These are phyloP conservation scores for Galeopterus variegatus DNA, from an alignment of 2,113 vertebrate species.

Conservation along the genomic window DNA sequence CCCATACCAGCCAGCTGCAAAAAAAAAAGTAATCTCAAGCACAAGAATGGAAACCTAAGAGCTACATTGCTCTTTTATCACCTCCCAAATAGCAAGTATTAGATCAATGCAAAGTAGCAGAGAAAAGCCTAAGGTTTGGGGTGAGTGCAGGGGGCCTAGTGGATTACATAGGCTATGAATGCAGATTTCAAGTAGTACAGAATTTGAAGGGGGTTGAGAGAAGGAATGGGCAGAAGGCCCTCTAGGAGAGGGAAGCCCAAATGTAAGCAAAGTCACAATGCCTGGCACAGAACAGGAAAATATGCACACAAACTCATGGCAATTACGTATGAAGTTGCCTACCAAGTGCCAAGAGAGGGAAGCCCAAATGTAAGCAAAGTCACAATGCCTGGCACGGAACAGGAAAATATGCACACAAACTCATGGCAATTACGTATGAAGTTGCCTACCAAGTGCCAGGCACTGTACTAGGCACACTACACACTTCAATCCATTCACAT, in stretches of 20 bases:
- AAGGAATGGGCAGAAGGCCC: background rate
- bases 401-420: background rate
- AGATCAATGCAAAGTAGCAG: background rate
- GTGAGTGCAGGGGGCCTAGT: background rate
- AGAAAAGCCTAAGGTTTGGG: background rate
- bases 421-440: background rate
- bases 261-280: background rate
- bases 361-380: background rate
- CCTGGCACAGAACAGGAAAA: background rate
- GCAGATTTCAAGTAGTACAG: background rate
- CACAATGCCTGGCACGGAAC: background rate
- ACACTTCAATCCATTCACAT: background rate
- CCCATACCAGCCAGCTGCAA: too few relatives aligned
- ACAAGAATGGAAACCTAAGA: constrained; percentile 12
- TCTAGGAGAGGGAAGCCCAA: background rate
- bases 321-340: background rate
- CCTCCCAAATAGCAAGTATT: background rate
- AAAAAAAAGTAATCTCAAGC: background rate
- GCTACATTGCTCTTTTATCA: background rate
- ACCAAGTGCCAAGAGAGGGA: background rate
- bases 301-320: background rate
- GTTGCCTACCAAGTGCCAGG: background rate
- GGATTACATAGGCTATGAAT: background rate
- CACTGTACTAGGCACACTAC: too few relatives aligned
- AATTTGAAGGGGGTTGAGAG: background rate